Percentiles rank a stretch among this genome's conserved stretches.
phyloP scores from a whole-genome alignment of 2,888 invertebrate species.

The Dryococelus australis region DNA sequence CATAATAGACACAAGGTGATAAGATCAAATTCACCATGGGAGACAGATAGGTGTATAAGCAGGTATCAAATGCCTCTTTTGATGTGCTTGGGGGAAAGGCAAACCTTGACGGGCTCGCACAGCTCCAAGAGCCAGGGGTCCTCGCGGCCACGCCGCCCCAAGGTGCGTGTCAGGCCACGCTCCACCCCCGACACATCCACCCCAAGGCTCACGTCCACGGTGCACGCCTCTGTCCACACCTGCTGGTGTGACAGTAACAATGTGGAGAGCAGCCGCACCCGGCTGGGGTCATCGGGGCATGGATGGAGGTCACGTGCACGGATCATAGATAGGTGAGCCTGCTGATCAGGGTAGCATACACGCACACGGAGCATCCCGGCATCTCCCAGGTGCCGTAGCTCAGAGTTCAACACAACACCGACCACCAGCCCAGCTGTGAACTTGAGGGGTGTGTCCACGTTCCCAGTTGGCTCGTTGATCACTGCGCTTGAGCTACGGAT shows the following conservation, averaged over 20 bases:
- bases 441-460: conserved; percentile 82
- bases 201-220: conserved; percentile 85
- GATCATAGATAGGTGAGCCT: conserved; percentile 83
- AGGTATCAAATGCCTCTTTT: conserved; percentile 73
- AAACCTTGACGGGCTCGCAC: conserved; percentile 85
- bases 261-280: conserved; percentile 75
- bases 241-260: conserved; percentile 90
- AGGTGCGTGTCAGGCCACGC: conserved; percentile 46
- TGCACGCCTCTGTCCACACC: conserved; percentile 92
- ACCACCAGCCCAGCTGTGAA: conserved; percentile 93
- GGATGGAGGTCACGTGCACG: conserved; percentile 78
- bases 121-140: conserved; percentile 75
- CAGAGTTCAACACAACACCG: conserved; percentile 86
- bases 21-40: neutral
- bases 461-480: conserved; percentile 84
- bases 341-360: conserved; percentile 85
- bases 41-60: neutral
- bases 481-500: conserved; percentile 82
- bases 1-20: too few relatives aligned
- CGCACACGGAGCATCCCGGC: conserved; percentile 75
- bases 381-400: conserved; percentile 79
- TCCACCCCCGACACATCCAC: conserved; percentile 73
- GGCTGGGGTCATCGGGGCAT: conserved; percentile 58
- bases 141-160: conserved; percentile 50
- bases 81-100: conserved; percentile 88